phyloP scores from a whole-genome alignment of 2,888 invertebrate genomes.

The Pachymerium ferrugineum region DNA sequence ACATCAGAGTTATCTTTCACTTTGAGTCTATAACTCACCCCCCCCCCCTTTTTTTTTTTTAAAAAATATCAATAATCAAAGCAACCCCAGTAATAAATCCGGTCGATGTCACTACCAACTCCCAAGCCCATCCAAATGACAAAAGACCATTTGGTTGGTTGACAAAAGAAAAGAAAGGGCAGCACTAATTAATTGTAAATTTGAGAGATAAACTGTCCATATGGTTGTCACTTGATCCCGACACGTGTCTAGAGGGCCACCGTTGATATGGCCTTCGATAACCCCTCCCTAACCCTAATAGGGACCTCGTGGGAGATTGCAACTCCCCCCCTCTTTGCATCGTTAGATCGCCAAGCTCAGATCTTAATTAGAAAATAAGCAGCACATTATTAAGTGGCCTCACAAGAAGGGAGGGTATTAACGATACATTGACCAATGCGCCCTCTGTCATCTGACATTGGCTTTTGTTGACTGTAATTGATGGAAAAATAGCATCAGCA shows the following conservation, averaged over 20 bases:
- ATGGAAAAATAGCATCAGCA: not conserved
- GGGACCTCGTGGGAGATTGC: constrained; percentile 16
- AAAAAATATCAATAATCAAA: no score
- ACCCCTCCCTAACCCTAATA: not conserved
- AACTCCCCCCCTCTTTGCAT: constrained; percentile 11
- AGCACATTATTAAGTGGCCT: constrained; percentile 20
- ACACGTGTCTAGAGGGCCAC: constrained; percentile 3
- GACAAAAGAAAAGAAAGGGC: not conserved
- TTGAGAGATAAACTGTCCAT: constrained; percentile 2
- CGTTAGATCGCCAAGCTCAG: constrained; percentile 4
- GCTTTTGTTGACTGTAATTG: not conserved
- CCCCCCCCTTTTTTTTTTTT: no score
- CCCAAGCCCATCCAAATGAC: not conserved
- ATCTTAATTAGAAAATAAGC: constrained; percentile 23
- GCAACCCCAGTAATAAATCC: no score
- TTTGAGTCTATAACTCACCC: no score
- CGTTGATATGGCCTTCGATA: not conserved
- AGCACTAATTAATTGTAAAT: constrained; percentile 14
- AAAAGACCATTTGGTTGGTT: not conserved
- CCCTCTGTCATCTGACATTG: not conserved
- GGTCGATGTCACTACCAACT: no score
- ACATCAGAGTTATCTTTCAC: no score
- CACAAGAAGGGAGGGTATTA: not conserved
- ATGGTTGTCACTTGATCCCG: constrained; percentile 18
- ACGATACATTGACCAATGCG: not conserved